Evolutionary conservation across 2,797 vertebrate species (phyloP), one percentile per base, ranked within the genome.

Genomic region (Antrozous pallidus): DNA sequence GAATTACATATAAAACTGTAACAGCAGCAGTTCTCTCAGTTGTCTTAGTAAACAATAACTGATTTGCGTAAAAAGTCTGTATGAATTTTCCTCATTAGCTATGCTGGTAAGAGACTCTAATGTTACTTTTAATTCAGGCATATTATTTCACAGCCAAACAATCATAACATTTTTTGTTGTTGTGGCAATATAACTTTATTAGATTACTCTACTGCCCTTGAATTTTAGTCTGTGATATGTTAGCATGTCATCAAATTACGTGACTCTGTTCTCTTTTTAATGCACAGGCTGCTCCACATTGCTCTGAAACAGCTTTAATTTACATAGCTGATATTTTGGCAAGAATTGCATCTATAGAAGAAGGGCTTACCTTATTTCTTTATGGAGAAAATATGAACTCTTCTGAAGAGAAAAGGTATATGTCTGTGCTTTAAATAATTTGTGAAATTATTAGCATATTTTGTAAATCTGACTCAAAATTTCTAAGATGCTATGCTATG

Each of bases 251-350:
- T 74, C 88, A 81, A 93, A 70, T 93, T 45, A 10, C 67, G 20
- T 87, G 82, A 22, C 40, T 42, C 85, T 89, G 49, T 94, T 84
- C 91, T 54, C 5, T 42, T 8, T 84, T 92, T 96, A 54, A 69
- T 75, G 28, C 91, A 82, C 97, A 99, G 99, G 89, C 96, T 31
- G 95, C 97, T 98, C 94, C 99, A 95, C 98, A 98, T 94, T 98
- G 97, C 94, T 98, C 98, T 36, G 98, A 98, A 97, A 98, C 95
- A 33, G 98, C 98, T 36, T 97, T 99, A 97, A 98, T 98, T 95
- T 98, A 99, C 88, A 97, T 99, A 94, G 99, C 99, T 70, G 99
- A 99, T 97, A 98, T 99, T 94, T 98, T 99, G 97, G 98, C 99
- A 93, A 99, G 98, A 94, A 99, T 99, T 94, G 99, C 99, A 77